Evolutionary conservation across 2,888 invertebrate species (phyloP), one percentile per base, ranked within the genome.

Genomic region (Hermaeophaga mercurialis): DNA sequence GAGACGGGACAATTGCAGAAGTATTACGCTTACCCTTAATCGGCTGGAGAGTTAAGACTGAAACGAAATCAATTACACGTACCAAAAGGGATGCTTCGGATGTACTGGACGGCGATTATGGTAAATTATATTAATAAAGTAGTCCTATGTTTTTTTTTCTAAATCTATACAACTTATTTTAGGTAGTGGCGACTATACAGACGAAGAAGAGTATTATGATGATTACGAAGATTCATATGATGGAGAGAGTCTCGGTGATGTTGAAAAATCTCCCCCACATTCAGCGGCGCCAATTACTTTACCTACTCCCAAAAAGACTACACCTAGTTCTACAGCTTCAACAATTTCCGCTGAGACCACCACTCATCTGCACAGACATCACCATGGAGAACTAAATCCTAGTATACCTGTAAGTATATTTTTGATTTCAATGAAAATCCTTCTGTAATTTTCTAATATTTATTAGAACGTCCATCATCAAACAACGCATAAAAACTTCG

Each of bases 1-100:
- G 82, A 3, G 89, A 89, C 69, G 91, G 91, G 0, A 86, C 86
- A 0, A 79, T 92, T 49, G 80, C 86, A 14, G 85, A 87, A 70
- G 82, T 87, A 8, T 71, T 90, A 45, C 82, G 86, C 18, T 79
- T 87, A 67, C 88, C 89, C 1, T 83, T 90, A 11, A 78, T 88
- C 24, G 86, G 88, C 17, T 91, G 90, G 90, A 81, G 87, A 52
- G 84, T 79, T 3, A 80, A 81, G 63, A 80, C 78, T 67, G 78
- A 78, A 61, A 77, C 78, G 24, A 76, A 75, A 49, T 62, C 69
- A 3, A 60, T 67, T 24, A 68, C 75, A 28, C 72, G 78, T 55
- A 38, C 52, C 8, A 67, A 67, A 39, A 56, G 70, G 43, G 62
- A 66, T 56, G 47, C 61, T 36, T 41, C 45, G 14, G 52, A 39